These are phyloP conservation scores for Pentalonia nigronervosa DNA, from an alignment of 1,140 invertebrate species.

Conservation along the genomic window DNA sequence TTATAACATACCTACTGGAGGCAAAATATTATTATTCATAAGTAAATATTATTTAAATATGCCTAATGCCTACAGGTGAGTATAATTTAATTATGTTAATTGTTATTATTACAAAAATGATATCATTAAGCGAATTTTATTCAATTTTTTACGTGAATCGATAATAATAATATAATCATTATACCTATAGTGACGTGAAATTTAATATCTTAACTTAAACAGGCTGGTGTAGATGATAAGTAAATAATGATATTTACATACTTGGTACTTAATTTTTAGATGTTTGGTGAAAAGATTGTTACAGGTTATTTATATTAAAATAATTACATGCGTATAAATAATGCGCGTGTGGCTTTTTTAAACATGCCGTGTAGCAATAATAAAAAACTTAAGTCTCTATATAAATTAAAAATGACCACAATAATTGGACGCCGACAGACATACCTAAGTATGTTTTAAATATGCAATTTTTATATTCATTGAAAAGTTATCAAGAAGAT, in stretches of 20 bases:
- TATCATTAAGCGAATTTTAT: background rate
- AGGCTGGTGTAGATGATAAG: background rate
- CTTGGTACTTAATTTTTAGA: background rate
- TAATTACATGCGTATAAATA: background rate
- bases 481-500: background rate
- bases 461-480: background rate
- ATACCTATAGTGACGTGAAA: background rate
- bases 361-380: background rate
- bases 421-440: background rate
- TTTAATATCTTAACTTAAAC: background rate
- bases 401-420: background rate
- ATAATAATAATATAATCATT: background rate
- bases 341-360: background rate
- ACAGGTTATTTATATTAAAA: background rate
- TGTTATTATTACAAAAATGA: background rate
- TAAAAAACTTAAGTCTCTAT: background rate
- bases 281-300: background rate
- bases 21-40: background rate
- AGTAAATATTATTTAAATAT: background rate
- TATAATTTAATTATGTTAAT: conserved; percentile 7
- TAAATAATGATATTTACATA: background rate
- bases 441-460: background rate
- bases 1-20: background rate
- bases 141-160: background rate
- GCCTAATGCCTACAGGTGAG: background rate